Percentiles rank a stretch among this genome's conserved stretches.
Conservation (phyloP, 2,888 invertebrate species). For the Dendrolimus houi region DNA sequence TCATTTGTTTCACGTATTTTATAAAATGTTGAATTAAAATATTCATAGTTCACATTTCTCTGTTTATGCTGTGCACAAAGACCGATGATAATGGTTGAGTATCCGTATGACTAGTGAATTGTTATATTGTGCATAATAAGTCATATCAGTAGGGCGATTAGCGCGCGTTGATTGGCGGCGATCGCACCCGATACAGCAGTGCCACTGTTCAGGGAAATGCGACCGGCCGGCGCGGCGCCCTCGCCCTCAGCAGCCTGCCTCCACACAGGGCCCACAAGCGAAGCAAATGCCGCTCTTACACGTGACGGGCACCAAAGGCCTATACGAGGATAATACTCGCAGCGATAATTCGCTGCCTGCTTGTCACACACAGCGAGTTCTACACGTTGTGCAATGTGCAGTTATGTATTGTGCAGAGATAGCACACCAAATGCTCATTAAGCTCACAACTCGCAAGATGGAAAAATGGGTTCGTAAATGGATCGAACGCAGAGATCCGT, state of each 20-base stretch:
- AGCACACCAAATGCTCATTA: too few species aligned
- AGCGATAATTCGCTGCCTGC: too few species aligned
- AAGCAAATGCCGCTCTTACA: too few species aligned
- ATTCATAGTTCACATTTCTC: slow-evolving; percentile 42
- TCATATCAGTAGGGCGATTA: slow-evolving; percentile 51
- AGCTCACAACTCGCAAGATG: too few species aligned
- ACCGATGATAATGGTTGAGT: background rate
- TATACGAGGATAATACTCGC: too few species aligned
- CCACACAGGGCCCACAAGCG: too few species aligned
- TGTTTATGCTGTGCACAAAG: slow-evolving; percentile 68
- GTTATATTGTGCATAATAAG: slow-evolving; percentile 62
- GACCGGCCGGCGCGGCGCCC: slow-evolving; percentile 2
- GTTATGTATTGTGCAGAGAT: too few species aligned
- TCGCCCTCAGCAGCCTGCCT: slow-evolving; percentile 11
- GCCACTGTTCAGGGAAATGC: slow-evolving; percentile 8
- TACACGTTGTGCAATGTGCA: too few species aligned
- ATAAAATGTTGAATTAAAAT: slow-evolving; percentile 65
- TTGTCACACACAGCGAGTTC: too few species aligned
- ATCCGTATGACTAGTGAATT: slow-evolving; percentile 27
- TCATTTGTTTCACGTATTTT: slow-evolving; percentile 69
- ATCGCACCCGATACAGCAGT: slow-evolving; percentile 22
- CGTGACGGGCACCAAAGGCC: too few species aligned
- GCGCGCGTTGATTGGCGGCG: slow-evolving; percentile 26
- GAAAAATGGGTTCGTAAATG: too few species aligned
- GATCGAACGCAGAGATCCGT: too few species aligned